These are phyloP conservation scores for Aphidius ervi DNA, from an alignment of 1,140 invertebrate genomes.

Conservation along the genomic window DNA sequence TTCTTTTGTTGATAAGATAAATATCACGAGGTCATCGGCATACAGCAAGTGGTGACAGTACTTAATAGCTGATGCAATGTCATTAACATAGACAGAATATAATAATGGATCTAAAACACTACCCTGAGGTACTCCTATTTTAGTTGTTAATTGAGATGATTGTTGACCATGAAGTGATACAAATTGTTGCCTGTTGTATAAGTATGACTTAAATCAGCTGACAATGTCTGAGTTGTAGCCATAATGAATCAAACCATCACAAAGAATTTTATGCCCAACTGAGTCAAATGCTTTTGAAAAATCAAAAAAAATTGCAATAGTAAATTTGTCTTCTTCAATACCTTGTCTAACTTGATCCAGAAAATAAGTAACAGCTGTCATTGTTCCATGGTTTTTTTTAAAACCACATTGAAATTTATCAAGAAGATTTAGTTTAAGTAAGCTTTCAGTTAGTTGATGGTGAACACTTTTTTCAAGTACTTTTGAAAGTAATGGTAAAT, in stretches of 20 bases:
- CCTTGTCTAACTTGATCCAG: conserved; percentile 2
- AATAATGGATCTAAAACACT: conserved; percentile 6
- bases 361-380: not conserved
- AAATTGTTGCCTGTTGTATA: not conserved
- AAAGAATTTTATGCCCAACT: not conserved
- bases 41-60: too few relatives aligned
- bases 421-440: not conserved
- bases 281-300: conserved; percentile 15
- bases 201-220: not conserved
- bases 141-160: not conserved
- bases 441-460: too few relatives aligned
- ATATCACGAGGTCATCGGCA: too few relatives aligned
- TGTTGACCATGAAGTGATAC: not conserved
- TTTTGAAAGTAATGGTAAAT: too few relatives aligned
- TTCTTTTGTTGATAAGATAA: too few relatives aligned
- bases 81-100: conserved; percentile 2
- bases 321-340: not conserved
- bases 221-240: not conserved
- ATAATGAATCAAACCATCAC: not conserved
- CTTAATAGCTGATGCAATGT: not conserved
- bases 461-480: too few relatives aligned
- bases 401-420: conserved; percentile 11
- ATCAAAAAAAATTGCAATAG: conserved; percentile 8
- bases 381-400: not conserved
- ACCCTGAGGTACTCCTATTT: not conserved